A percentile compares a stretch with the other conserved stretches of the same genome.
Conservation (phyloP, 1,140 invertebrate species). For the Mactra quadrangularis region DNA sequence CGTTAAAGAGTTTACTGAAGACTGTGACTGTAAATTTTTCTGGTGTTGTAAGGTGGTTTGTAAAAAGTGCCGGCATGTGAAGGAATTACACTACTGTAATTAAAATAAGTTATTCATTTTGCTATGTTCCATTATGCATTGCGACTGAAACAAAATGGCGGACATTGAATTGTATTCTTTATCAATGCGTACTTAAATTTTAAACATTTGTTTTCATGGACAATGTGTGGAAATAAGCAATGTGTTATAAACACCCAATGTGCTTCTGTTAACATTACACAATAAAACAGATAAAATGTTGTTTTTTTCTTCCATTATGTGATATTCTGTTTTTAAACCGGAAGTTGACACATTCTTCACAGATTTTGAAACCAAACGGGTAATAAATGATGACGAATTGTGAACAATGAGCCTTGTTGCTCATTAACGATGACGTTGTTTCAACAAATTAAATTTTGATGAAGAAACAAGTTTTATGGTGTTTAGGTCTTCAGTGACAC, state of each 20-base stretch:
- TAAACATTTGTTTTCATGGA: not conserved
- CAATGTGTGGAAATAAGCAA: not conserved
- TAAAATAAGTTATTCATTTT: conserved; percentile 80
- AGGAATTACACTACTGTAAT: conserved; percentile 94
- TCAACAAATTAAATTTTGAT: too few species aligned
- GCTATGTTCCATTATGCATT: conserved; percentile 5
- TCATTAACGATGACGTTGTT: too few species aligned
- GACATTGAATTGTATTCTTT: too few species aligned
- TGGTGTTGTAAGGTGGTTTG: conserved; percentile 97
- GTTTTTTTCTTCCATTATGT: too few species aligned
- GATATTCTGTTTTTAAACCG: too few species aligned
- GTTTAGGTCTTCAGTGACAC: conserved; percentile 8
- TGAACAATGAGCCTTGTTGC: too few species aligned
- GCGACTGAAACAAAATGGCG: not conserved
- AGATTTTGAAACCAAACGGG: too few species aligned
- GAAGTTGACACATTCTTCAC: too few species aligned
- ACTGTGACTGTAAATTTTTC: conserved; percentile 96
- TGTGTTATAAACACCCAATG: conserved; percentile 35
- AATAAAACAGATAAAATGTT: too few species aligned
- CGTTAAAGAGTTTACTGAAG: conserved; percentile 92
- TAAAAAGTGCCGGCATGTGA: conserved; percentile 91
- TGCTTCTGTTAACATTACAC: conserved; percentile 22
- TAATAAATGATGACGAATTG: too few species aligned
- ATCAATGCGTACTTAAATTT: not conserved
- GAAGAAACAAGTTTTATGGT: too few species aligned